Percentiles rank a stretch among this genome's conserved stretches.
These are phyloP conservation scores for Actinia tenebrosa DNA, from an alignment of 64 coral and sea anemone species.

Conservation along the genomic window DNA sequence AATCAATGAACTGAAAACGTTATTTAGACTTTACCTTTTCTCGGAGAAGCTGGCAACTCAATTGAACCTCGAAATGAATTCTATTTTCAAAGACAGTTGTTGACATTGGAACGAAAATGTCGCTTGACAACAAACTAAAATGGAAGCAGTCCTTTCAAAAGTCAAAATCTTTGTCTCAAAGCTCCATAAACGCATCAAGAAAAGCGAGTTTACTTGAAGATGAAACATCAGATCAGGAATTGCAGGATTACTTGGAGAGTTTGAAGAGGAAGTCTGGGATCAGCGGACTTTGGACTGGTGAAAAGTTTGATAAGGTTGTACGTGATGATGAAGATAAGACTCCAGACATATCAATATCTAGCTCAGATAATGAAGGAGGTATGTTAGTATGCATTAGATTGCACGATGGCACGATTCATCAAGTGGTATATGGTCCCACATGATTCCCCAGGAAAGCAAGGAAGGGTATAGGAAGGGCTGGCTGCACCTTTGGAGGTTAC, in stretches of 20 bases:
- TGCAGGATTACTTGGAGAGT: conserved; percentile 61
- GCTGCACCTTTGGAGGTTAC: too few relatives aligned
- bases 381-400: background rate
- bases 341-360: conserved; percentile 76
- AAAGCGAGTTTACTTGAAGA: conserved; percentile 60
- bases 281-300: conserved; percentile 54
- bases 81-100: too few relatives aligned
- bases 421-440: too few relatives aligned
- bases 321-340: conserved; percentile 71
- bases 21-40: background rate
- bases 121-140: background rate
- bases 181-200: conserved; percentile 30
- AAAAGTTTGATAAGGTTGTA: conserved; percentile 47
- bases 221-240: conserved; percentile 66
- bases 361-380: conserved; percentile 43
- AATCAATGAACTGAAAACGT: background rate
- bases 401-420: background rate
- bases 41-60: background rate
- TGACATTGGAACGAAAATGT: background rate
- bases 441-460: too few relatives aligned
- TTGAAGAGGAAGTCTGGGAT: conserved; percentile 78
- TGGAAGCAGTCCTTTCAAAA: conserved; percentile 79
- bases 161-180: conserved; percentile 60
- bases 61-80: background rate
- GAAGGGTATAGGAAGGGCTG: too few relatives aligned